Base-by-base conservation (phyloP, 2,888 invertebrate species). In the Pterobdella sp. region DNA sequence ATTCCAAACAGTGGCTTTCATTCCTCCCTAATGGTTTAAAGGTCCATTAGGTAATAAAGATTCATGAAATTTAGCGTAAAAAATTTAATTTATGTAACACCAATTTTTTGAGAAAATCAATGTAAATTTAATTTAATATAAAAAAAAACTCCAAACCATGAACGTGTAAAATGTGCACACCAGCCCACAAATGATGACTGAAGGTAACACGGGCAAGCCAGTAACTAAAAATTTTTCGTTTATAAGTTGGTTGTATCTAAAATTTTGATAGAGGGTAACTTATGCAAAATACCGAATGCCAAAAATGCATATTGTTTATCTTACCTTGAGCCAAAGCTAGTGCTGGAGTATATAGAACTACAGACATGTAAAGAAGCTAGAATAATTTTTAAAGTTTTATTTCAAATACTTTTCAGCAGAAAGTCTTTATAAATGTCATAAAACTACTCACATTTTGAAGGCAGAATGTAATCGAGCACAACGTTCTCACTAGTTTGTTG, bases 261-360 rank as follows among this genome's bases (percentile, higher is more conserved):
- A 22, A 14, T 42, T 42, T 68, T 26, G n/a, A 29, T 63, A 14
- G 31, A 10, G 7, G 7, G 26, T 14, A 63, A n/a, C n/a, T 14
- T 26, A 63, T 14, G n/a, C 7, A 63, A 14, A 14, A 63, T 10
- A 63, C 7, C 10, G n/a, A 63, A 63, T 14, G n/a, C n/a, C n/a
- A n/a, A n/a, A n/a, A n/a, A n/a, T n/a, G n/a, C n/a, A n/a, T n/a
- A n/a, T n/a, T n/a, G n/a, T n/a, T n/a, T n/a, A n/a, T 7, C 7
- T 14, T 34, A 74, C 75, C 73, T 75, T 94, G 84, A 78, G 82
- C 82, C 7, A 93, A 89, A 1, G 93, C 92, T 79, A 93, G 84
- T 1, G 92, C 91, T 70, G 93, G 93, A 1, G 92, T 92, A 82
- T 92, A 93, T 75, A 93, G 89, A 0, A 92, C 92, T 74, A 93